Conservation (phyloP, 2,113 vertebrate genomes). For the Xiphophorus maculatus region DNA sequence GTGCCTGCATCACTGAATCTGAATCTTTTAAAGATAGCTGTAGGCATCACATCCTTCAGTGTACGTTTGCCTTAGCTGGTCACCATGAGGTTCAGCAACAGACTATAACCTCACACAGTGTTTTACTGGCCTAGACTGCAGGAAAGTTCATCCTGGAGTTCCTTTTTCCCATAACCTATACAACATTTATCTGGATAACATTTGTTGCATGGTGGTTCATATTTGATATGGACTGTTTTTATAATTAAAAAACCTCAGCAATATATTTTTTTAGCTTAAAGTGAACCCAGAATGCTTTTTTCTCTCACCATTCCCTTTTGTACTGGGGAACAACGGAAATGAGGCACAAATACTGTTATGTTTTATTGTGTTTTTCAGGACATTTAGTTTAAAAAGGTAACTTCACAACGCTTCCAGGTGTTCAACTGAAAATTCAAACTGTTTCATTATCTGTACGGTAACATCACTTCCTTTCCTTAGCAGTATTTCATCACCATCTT, state of each 20-base stretch:
- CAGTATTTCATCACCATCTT: conserved; percentile 2
- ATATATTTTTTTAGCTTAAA: neutral
- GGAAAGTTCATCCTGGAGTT: no score
- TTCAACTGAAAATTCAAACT: neutral
- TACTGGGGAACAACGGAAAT: neutral
- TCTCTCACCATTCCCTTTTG: neutral
- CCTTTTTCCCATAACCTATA: no score
- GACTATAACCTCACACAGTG: no score
- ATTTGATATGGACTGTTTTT: neutral
- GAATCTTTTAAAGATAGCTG: no score
- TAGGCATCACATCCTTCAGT: no score
- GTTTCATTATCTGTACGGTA: neutral
- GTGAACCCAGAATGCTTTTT: neutral
- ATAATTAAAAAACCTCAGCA: neutral
- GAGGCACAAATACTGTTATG: neutral
- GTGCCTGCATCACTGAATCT: no score
- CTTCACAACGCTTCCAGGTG: neutral
- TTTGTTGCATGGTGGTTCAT: neutral
- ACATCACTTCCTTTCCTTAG: neutral
- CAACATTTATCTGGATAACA: no score
- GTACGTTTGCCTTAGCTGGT: no score
- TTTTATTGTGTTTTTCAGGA: neutral
- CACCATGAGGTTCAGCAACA: no score
- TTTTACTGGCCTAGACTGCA: no score
- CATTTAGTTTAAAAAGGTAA: neutral